Conservation (phyloP, 2,888 invertebrate species). For the Ennomos quercinarius region DNA sequence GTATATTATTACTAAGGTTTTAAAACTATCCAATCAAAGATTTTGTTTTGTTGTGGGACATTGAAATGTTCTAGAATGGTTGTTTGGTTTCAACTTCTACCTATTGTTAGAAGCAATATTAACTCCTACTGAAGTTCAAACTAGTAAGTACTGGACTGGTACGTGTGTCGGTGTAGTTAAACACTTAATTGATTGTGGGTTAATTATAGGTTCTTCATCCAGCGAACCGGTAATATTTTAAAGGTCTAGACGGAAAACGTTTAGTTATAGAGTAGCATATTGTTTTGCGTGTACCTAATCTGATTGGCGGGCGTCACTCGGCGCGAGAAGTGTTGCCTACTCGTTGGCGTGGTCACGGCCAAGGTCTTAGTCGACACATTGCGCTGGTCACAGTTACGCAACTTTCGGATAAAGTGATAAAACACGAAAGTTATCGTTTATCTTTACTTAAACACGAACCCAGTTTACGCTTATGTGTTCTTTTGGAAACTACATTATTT, state of each 20-base stretch:
- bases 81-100: slow-evolving; percentile 25
- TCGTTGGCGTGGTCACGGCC: slow-evolving; percentile 79
- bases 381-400: slow-evolving; percentile 70
- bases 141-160: slow-evolving; percentile 4
- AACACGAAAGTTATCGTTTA: slow-evolving; percentile 54
- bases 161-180: slow-evolving; percentile 21
- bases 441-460: slow-evolving; percentile 41
- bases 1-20: slow-evolving; percentile 23
- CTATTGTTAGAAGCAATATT: slow-evolving; percentile 26
- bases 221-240: slow-evolving; percentile 11
- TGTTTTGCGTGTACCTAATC: slow-evolving; percentile 63
- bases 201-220: slow-evolving; percentile 23
- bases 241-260: slow-evolving; percentile 6
- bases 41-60: slow-evolving; percentile 22
- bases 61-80: slow-evolving; percentile 31
- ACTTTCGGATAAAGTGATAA: slow-evolving; percentile 63
- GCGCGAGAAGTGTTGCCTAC: slow-evolving; percentile 67
- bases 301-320: slow-evolving; percentile 57
- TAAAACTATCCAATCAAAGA: slow-evolving; percentile 26
- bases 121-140: slow-evolving; percentile 25
- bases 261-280: slow-evolving; percentile 35
- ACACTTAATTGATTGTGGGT: slow-evolving; percentile 19
- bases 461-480: slow-evolving; percentile 34
- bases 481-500: slow-evolving; percentile 10
- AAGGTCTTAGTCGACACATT: slow-evolving; percentile 73